Conservation (phyloP, 2,113 vertebrate genomes). For the Pseudopodoces humilis region DNA sequence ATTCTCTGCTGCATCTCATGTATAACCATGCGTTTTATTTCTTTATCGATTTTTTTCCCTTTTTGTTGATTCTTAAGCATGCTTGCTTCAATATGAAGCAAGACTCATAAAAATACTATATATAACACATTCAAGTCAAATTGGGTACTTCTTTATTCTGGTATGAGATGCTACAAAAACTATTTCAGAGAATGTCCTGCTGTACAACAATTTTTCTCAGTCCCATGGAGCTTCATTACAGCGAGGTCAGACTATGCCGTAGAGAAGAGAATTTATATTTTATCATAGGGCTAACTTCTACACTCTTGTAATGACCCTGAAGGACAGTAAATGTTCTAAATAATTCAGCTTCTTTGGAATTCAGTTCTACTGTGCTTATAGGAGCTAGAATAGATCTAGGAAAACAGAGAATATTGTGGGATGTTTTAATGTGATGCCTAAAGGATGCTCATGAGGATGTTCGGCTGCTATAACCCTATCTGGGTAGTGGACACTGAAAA, state of each 20-base stretch:
- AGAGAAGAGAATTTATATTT: conserved; percentile 40
- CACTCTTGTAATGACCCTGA: conserved; percentile 18
- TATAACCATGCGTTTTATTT: not conserved
- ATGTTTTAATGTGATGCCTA: not conserved
- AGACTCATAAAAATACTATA: not conserved
- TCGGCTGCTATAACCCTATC: not conserved
- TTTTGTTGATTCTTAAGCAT: not conserved
- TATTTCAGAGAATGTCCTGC: not conserved
- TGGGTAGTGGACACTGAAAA: not conserved
- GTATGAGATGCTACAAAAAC: not conserved
- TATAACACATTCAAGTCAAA: not conserved
- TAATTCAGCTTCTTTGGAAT: conserved; percentile 14
- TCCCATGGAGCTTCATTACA: conserved; percentile 52
- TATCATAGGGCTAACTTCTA: not conserved
- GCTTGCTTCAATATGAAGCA: not conserved
- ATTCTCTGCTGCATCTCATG: not conserved
- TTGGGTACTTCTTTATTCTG: not conserved
- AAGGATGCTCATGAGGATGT: not conserved
- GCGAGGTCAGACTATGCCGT: not conserved
- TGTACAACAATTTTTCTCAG: not conserved
- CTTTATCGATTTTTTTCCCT: conserved; percentile 9
- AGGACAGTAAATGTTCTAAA: conserved; percentile 31
- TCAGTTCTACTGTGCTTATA: not conserved
- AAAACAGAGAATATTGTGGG: not conserved
- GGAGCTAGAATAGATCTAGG: not conserved